A percentile compares a stretch with the other conserved stretches of the same genome.
Conservation (phyloP, 2,888 invertebrate genomes). For the Cryptosula pallasiana region DNA sequence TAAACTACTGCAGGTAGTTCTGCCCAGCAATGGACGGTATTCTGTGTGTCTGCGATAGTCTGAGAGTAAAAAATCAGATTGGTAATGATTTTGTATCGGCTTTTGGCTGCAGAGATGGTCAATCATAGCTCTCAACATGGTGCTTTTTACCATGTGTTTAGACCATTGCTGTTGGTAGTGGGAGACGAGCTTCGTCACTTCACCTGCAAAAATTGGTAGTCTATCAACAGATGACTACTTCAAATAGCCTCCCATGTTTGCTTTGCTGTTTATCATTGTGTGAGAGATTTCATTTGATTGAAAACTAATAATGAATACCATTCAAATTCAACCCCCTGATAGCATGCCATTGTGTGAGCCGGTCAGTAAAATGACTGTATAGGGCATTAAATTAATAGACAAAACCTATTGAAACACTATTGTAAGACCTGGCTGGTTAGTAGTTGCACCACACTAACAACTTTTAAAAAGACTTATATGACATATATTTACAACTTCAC, state of each 20-base stretch:
- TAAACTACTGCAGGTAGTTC: constrained; percentile 78
- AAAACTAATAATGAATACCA: not conserved
- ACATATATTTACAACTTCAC: too few species aligned
- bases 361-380: too few species aligned
- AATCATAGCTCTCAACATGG: constrained; percentile 32
- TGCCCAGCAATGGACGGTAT: constrained; percentile 69
- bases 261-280: not conserved
- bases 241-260: not conserved
- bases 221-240: not conserved
- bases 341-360: too few species aligned
- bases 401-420: too few species aligned
- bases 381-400: too few species aligned
- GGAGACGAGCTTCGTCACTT: constrained; percentile 58
- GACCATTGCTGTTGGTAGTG: constrained; percentile 74
- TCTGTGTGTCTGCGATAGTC: constrained; percentile 63
- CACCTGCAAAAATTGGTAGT: constrained; percentile 32
- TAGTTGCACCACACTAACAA: too few species aligned
- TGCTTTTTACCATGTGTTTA: constrained; percentile 65
- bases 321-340: not conserved
- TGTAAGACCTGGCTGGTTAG: too few species aligned
- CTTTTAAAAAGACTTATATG: too few species aligned
- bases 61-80: constrained; percentile 63
- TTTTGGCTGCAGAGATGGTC: constrained; percentile 34
- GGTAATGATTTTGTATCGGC: constrained; percentile 45
- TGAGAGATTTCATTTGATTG: not conserved